These are phyloP conservation scores for Pithys albifrons DNA, from an alignment of 2,113 vertebrate genomes.

Conservation along the genomic window DNA sequence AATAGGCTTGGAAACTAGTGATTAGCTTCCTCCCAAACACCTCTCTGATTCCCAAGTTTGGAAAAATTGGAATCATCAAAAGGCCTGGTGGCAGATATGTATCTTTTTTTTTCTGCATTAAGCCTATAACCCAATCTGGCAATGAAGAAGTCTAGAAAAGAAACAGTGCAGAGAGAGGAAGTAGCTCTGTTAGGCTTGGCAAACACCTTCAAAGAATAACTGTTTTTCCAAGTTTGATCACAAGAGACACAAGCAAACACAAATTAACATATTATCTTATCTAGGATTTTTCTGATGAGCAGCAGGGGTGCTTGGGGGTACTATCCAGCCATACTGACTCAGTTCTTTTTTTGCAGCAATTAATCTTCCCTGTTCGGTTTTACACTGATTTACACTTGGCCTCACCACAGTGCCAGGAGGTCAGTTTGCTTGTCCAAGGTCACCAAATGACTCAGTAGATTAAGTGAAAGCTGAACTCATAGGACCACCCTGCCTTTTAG, in stretches of 20 bases:
- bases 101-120: neutral
- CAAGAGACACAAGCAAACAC: neutral
- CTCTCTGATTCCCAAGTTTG: neutral
- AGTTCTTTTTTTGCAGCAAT: neutral
- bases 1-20: neutral
- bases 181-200: slow-evolving; percentile 39
- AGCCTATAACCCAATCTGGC: slow-evolving; percentile 19
- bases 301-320: neutral
- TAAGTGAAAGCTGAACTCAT: slow-evolving; percentile 16
- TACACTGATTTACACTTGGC: neutral
- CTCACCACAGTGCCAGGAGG: neutral
- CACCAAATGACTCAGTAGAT: slow-evolving; percentile 21
- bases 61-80: neutral
- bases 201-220: slow-evolving; percentile 32
- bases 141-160: slow-evolving; percentile 10
- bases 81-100: neutral
- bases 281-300: neutral
- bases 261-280: neutral
- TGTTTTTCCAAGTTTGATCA: neutral
- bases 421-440: slow-evolving; percentile 20
- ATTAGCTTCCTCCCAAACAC: neutral
- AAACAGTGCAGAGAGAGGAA: slow-evolving; percentile 1
- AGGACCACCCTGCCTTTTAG: slow-evolving; percentile 3
- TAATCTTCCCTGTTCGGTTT: neutral
- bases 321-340: neutral